phyloP scores from a whole-genome alignment of 2,797 vertebrate species.

The Chanos chanos region DNA sequence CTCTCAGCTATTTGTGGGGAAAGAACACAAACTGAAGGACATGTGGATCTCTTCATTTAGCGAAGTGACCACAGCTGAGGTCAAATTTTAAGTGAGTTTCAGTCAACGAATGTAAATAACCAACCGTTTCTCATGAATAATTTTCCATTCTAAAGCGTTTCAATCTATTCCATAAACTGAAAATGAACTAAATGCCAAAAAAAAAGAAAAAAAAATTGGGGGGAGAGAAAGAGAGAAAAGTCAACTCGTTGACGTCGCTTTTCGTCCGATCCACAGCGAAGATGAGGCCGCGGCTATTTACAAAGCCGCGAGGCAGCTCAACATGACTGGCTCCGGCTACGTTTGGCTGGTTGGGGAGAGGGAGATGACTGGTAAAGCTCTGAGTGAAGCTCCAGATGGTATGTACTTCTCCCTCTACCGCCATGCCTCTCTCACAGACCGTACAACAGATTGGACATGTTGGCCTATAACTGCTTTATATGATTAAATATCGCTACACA shows the following conservation, averaged over 20 bases:
- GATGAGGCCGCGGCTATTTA: slow-evolving; percentile 92
- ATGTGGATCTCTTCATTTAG: too few relatives aligned
- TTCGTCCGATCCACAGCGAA: too few relatives aligned
- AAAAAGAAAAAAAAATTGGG: neutral
- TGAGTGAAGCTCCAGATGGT: slow-evolving; percentile 94
- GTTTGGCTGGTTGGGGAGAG: slow-evolving; percentile 96
- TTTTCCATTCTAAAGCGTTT: too few relatives aligned
- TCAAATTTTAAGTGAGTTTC: too few relatives aligned
- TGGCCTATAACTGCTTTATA: slow-evolving; percentile 35
- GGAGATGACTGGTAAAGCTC: slow-evolving; percentile 92
- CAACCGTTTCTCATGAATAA: too few relatives aligned
- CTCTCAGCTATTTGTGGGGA: too few relatives aligned
- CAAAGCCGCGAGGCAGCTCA: slow-evolving; percentile 87
- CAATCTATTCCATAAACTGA: too few relatives aligned
- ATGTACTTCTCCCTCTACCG: slow-evolving; percentile 28
- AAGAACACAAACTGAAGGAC: too few relatives aligned
- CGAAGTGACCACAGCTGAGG: too few relatives aligned
- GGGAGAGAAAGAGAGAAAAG: too few relatives aligned
- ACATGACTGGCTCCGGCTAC: slow-evolving; percentile 96
- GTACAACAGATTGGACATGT: slow-evolving; percentile 36
- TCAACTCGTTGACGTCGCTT: too few relatives aligned
- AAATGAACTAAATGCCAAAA: neutral
- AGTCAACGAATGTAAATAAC: too few relatives aligned
- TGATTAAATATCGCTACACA: slow-evolving; percentile 39
- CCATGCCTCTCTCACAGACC: slow-evolving; percentile 13